Percentiles rank a stretch among this genome's conserved stretches.
phyloP scores from a whole-genome alignment of 2,113 vertebrate species.

The Channa argus region DNA sequence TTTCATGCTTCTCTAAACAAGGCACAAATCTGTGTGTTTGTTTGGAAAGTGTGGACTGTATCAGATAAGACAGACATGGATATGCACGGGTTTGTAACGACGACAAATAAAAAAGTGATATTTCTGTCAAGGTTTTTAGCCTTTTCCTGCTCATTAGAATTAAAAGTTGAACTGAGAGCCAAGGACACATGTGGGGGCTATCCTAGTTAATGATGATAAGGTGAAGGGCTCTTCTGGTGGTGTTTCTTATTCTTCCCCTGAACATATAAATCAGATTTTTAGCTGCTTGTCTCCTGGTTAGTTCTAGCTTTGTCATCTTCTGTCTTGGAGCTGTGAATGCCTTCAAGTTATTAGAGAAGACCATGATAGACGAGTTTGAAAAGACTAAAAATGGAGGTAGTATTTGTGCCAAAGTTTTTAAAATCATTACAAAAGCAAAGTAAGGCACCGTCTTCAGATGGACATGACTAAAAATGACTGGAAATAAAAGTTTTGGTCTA shows the following conservation, averaged over 20 bases:
- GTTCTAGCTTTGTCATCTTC: background rate
- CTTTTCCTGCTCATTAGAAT: conserved; percentile 24
- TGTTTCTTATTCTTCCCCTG: background rate
- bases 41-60: background rate
- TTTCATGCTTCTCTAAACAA: conserved; percentile 33
- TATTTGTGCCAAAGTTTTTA: no score
- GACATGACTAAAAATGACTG: no score
- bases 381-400: no score
- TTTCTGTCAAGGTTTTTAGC: conserved; percentile 25
- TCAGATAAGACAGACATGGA: background rate
- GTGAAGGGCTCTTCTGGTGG: background rate
- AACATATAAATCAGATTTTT: background rate
- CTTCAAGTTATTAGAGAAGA: background rate
- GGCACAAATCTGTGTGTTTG: background rate
- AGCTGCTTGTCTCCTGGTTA: background rate
- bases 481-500: no score
- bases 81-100: background rate
- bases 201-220: background rate
- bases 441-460: no score
- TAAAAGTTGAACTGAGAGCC: conserved; percentile 23
- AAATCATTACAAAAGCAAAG: no score
- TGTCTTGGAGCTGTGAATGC: background rate
- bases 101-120: background rate
- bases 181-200: conserved; percentile 2
- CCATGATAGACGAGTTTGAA: background rate